phyloP scores from a whole-genome alignment of 2,113 vertebrate genomes.

The Cygnus buccinator region DNA sequence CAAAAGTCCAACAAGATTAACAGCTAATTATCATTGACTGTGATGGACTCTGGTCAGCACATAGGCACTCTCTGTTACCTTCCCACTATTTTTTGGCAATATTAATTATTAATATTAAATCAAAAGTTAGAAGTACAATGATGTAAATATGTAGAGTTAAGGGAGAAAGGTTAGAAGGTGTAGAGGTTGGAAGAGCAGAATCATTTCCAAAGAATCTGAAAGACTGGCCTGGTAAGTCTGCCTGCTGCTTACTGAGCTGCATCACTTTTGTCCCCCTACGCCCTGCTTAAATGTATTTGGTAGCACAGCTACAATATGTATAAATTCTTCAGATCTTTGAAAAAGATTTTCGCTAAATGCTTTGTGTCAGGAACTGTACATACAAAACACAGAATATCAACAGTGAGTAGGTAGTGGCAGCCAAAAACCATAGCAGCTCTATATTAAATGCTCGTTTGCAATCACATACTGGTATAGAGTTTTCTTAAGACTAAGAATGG shows the following conservation, averaged over 20 bases:
- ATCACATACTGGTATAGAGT: background rate
- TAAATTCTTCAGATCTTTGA: background rate
- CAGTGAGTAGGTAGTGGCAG: background rate
- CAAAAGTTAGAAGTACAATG: background rate
- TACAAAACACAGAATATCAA: background rate
- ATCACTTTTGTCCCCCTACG: background rate
- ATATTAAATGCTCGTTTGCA: background rate
- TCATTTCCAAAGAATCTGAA: background rate
- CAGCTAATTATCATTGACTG: constrained; percentile 23
- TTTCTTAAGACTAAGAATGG: background rate
- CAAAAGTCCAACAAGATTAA: constrained; percentile 39
- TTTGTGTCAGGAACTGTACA: background rate
- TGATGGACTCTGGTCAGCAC: background rate
- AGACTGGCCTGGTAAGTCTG: background rate
- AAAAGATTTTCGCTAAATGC: background rate
- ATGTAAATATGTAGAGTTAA: background rate
- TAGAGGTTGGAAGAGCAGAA: background rate
- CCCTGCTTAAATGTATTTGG: background rate
- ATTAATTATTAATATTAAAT: background rate
- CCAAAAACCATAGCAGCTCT: background rate
- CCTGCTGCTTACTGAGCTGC: background rate
- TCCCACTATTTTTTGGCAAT: background rate
- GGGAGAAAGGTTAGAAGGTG: background rate
- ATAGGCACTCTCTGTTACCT: background rate
- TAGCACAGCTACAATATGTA: background rate